Conservation (phyloP, 2,888 invertebrate species). For the Melinaea menophilus region DNA sequence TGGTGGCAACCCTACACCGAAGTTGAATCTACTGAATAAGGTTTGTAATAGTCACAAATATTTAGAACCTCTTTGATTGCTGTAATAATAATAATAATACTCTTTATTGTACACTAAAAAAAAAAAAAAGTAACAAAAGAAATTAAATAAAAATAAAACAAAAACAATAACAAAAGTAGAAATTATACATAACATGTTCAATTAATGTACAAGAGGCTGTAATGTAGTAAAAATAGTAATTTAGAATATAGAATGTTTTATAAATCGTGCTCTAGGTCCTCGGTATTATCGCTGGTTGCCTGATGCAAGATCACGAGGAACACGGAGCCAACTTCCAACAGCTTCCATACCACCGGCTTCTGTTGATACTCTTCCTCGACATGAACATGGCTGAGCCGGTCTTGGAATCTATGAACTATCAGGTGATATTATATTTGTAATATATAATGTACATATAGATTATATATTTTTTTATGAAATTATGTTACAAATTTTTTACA, state of each 20-base stretch:
- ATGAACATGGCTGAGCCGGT: constrained; percentile 96
- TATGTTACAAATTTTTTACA: too few species aligned
- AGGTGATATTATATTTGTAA: constrained; percentile 63
- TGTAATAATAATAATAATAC: too few species aligned
- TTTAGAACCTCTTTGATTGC: background rate
- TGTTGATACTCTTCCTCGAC: constrained; percentile 97
- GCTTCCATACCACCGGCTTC: constrained; percentile 97
- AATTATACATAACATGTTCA: too few species aligned
- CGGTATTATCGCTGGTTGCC: constrained; percentile 96
- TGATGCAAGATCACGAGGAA: constrained; percentile 97
- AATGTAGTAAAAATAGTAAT: background rate
- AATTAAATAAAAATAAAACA: too few species aligned
- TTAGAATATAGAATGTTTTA: background rate
- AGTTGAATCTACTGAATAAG: constrained; percentile 97
- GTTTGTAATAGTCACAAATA: constrained; percentile 52
- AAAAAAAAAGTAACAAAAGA: too few species aligned
- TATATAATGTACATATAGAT: too few species aligned
- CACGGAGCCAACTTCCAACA: constrained; percentile 95
- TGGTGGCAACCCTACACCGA: constrained; percentile 93
- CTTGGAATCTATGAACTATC: constrained; percentile 95
- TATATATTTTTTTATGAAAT: too few species aligned
- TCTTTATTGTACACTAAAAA: too few species aligned
- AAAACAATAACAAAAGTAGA: too few species aligned
- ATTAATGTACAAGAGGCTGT: background rate
- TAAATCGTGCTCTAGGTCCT: constrained; percentile 71